Percentiles rank a stretch among this genome's conserved stretches.
phyloP scores from a whole-genome alignment of 2,888 invertebrate species.

The Latheticus oryzae region DNA sequence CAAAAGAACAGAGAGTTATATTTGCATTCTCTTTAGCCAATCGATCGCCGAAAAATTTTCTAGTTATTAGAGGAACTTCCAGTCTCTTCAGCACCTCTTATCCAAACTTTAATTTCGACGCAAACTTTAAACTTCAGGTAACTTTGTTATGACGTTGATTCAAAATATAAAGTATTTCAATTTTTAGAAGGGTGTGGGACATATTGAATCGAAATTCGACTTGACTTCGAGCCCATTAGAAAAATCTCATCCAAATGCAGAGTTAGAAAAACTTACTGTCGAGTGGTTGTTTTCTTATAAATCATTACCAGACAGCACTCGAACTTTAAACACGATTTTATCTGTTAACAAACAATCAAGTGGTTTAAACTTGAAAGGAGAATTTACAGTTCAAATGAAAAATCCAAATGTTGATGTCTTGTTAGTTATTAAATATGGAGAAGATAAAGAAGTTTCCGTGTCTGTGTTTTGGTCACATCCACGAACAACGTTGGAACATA shows the following conservation, averaged over 20 bases:
- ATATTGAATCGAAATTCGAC: constrained; percentile 78
- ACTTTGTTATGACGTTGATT: constrained; percentile 15
- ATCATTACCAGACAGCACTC: constrained; percentile 67
- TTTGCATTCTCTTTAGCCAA: constrained; percentile 67
- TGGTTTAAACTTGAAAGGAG: constrained; percentile 74
- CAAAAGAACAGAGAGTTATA: constrained; percentile 69
- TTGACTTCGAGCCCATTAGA: constrained; percentile 75
- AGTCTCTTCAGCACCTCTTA: constrained; percentile 81
- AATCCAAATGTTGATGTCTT: constrained; percentile 70
- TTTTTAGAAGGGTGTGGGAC: constrained; percentile 74
- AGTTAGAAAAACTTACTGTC: constrained; percentile 72
- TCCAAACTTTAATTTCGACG: constrained; percentile 77
- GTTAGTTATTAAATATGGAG: constrained; percentile 69
- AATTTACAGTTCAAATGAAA: constrained; percentile 67
- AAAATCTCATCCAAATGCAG: constrained; percentile 64
- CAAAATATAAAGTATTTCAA: constrained; percentile 21
- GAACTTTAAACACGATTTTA: constrained; percentile 71
- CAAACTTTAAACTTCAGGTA: constrained; percentile 74
- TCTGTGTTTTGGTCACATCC: constrained; percentile 73
- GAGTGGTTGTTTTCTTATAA: constrained; percentile 69
- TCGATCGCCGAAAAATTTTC: constrained; percentile 70
- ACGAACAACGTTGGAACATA: constrained; percentile 72
- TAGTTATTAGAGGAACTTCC: constrained; percentile 73
- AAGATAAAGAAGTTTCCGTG: constrained; percentile 71
- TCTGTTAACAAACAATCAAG: constrained; percentile 75